Percentiles rank a stretch among this genome's conserved stretches.
phyloP scores from a whole-genome alignment of 2,888 invertebrate species.

The Gari tellinella region DNA sequence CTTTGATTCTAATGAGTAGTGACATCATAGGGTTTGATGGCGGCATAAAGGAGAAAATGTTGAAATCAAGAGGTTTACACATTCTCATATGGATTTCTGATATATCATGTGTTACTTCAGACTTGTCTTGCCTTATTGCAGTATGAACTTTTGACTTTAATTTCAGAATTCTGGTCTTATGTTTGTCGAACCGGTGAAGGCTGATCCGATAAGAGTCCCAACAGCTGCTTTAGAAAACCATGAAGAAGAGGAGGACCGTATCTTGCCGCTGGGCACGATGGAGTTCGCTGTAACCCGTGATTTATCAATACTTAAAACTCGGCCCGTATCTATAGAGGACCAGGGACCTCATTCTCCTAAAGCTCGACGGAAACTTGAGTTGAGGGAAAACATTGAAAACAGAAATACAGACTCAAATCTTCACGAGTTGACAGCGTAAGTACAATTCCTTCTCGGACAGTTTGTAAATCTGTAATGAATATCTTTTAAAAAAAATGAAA shows the following conservation, averaged over 20 bases:
- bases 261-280: constrained; percentile 61
- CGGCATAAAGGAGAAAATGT: too few species aligned
- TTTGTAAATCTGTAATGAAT: too few species aligned
- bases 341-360: constrained; percentile 69
- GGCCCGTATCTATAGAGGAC: constrained; percentile 54
- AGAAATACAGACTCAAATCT: constrained; percentile 83
- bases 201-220: constrained; percentile 70
- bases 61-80: too few species aligned
- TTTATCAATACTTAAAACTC: constrained; percentile 68
- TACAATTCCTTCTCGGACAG: too few species aligned
- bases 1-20: too few species aligned
- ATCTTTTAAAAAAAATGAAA: too few species aligned
- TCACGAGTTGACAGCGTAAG: constrained; percentile 86
- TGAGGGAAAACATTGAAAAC: constrained; percentile 61
- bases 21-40: too few species aligned
- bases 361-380: constrained; percentile 68
- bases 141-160: too few species aligned
- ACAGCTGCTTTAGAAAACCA: constrained; percentile 71
- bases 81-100: too few species aligned
- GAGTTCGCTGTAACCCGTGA: constrained; percentile 81
- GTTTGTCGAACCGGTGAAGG: constrained; percentile 65
- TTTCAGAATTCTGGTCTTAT: constrained; percentile 31
- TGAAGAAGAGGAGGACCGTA: constrained; percentile 59
- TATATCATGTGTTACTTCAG: too few species aligned
- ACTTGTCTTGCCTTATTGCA: too few species aligned